Percentiles rank a stretch among this genome's conserved stretches.
Evolutionary conservation across 1,140 invertebrate species (phyloP).

Genomic region (Steinernema khuongi): DNA sequence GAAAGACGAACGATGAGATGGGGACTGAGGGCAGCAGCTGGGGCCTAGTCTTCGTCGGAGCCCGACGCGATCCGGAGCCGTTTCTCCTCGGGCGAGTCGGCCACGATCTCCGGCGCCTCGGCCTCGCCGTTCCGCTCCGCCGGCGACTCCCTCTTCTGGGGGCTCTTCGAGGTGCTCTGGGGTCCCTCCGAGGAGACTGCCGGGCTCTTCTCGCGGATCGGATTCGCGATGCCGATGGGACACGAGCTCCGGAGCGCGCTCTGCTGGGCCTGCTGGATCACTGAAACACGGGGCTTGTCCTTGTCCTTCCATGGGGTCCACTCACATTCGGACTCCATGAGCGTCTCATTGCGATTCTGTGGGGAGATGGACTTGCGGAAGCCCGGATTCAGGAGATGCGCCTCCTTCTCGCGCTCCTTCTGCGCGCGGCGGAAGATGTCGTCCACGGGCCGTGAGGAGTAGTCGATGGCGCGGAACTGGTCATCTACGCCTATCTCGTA

Average conservation of each 20-base stretch:
- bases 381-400: not conserved
- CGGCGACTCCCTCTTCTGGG: not conserved
- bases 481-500: not conserved
- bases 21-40: not conserved
- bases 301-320: too few relatives aligned
- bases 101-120: not conserved
- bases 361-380: conserved; percentile 5
- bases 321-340: not conserved
- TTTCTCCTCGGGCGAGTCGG: conserved; percentile 12
- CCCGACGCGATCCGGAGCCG: not conserved
- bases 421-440: not conserved
- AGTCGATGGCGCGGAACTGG: conserved; percentile 1
- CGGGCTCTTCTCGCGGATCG: not conserved
- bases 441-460: not conserved
- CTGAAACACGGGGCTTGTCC: too few relatives aligned
- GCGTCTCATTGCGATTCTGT: not conserved
- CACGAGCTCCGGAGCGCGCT: not conserved
- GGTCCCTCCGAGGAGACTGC: not conserved
- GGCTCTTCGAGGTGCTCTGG: not conserved
- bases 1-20: conserved; percentile 16
- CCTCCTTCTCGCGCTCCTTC: not conserved
- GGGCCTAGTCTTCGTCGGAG: not conserved
- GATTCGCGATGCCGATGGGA: not conserved
- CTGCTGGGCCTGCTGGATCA: conserved; percentile 9
- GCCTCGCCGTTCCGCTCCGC: not conserved